Evolutionary conservation across 2,888 invertebrate genomes (phyloP).

Genomic region (Chrysodeixis includens): DNA sequence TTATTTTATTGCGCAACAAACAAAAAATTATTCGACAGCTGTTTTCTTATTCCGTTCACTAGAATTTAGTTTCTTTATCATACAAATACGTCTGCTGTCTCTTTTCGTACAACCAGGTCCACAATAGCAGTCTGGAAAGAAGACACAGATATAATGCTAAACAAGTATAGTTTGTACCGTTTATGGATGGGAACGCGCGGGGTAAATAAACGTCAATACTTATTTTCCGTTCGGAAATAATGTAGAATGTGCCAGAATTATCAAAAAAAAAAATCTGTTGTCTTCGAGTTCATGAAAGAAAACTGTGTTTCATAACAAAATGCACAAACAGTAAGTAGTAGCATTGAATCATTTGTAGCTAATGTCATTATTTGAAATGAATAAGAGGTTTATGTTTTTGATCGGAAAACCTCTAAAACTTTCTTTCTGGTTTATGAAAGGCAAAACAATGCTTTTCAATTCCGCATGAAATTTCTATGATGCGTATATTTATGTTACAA

Average conservation of each 20-base stretch:
- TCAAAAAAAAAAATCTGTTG: no score
- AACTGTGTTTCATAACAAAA: no score
- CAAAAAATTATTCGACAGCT: slow-evolving; percentile 61
- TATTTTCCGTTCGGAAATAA: slow-evolving; percentile 5
- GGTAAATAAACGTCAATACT: slow-evolving; percentile 19
- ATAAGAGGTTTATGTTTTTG: no score
- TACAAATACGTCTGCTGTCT: not conserved
- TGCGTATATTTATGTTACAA: no score
- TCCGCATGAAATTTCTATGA: no score
- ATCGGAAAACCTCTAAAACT: no score
- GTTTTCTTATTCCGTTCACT: slow-evolving; percentile 37
- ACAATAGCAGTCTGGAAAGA: not conserved
- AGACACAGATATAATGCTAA: slow-evolving; percentile 22
- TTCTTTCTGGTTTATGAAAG: no score
- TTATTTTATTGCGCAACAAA: slow-evolving; percentile 78
- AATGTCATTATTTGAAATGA: no score
- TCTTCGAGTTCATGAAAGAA: no score
- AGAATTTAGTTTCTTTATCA: slow-evolving; percentile 16
- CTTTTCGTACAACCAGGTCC: not conserved
- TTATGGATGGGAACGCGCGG: slow-evolving; percentile 7
- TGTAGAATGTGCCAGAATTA: slow-evolving; percentile 40
- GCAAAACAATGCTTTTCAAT: no score
- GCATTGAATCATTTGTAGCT: not conserved
- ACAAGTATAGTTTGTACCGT: not conserved
- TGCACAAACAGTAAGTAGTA: not conserved